These are phyloP conservation scores for Thripadectes ignobilis DNA, from an alignment of 2,797 vertebrate genomes.

Conservation along the genomic window DNA sequence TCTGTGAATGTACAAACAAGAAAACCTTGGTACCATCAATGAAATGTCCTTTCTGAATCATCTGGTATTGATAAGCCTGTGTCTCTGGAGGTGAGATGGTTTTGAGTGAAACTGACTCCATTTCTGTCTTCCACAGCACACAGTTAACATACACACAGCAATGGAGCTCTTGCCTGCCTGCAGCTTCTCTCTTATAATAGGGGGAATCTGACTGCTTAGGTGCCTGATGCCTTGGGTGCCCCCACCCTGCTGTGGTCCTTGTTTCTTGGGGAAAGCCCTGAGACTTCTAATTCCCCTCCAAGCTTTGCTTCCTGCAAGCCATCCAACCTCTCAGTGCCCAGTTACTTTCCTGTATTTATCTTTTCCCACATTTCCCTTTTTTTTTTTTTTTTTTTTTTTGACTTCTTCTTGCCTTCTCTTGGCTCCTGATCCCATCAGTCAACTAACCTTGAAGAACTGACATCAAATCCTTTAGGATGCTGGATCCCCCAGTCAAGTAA, in stretches of 20 bases:
- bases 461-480: neutral
- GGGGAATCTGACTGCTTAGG: neutral
- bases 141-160: neutral
- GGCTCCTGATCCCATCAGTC: neutral
- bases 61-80: rapidly evolving
- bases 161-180: neutral
- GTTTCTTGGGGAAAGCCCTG: neutral
- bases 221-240: neutral
- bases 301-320: neutral
- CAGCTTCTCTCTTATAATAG: neutral
- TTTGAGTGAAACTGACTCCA: neutral
- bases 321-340: neutral
- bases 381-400: neutral
- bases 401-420: neutral
- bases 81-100: neutral
- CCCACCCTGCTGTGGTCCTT: neutral
- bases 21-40: neutral
- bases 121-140: neutral
- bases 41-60: neutral
- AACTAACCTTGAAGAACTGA: neutral
- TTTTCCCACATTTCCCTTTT: neutral
- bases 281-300: neutral
- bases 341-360: neutral
- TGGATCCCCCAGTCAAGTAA: neutral
- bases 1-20: neutral